These are phyloP conservation scores for Gadus chalcogrammus DNA, from an alignment of 2,113 vertebrate species.

Conservation along the genomic window DNA sequence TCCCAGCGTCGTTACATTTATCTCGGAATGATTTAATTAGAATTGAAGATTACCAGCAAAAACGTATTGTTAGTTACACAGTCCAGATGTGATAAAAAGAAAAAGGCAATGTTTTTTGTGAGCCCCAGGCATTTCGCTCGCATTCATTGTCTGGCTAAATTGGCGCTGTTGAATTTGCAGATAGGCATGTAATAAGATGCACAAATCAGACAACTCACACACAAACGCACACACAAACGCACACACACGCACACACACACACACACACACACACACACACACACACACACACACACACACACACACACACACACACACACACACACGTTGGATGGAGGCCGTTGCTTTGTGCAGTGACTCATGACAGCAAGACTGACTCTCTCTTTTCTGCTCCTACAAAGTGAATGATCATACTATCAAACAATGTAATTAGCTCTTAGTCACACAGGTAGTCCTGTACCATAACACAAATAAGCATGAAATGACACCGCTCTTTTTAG, in stretches of 20 bases:
- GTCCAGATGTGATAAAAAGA: constrained; percentile 1
- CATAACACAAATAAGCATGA: constrained; percentile 12
- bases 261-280: neutral
- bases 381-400: constrained; percentile 25
- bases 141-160: constrained; percentile 37
- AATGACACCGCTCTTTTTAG: neutral
- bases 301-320: constrained; percentile 45
- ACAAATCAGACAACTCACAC: constrained; percentile 37
- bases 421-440: constrained; percentile 61
- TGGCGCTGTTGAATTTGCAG: constrained; percentile 40
- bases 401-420: constrained; percentile 44
- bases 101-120: constrained; percentile 25
- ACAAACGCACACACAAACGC: neutral
- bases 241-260: constrained; percentile 22
- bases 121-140: constrained; percentile 28
- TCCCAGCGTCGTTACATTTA: neutral
- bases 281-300: constrained; percentile 26
- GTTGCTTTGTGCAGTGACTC: constrained; percentile 47
- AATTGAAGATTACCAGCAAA: constrained; percentile 6
- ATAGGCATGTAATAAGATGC: constrained; percentile 36
- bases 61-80: neutral
- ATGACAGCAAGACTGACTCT: constrained; percentile 38
- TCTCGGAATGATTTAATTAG: neutral
- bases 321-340: neutral
- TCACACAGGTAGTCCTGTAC: constrained; percentile 28